A percentile compares a stretch with the other conserved stretches of the same genome.
Conservation (phyloP, 2,888 invertebrate species). For the Bimastos eiseni region DNA sequence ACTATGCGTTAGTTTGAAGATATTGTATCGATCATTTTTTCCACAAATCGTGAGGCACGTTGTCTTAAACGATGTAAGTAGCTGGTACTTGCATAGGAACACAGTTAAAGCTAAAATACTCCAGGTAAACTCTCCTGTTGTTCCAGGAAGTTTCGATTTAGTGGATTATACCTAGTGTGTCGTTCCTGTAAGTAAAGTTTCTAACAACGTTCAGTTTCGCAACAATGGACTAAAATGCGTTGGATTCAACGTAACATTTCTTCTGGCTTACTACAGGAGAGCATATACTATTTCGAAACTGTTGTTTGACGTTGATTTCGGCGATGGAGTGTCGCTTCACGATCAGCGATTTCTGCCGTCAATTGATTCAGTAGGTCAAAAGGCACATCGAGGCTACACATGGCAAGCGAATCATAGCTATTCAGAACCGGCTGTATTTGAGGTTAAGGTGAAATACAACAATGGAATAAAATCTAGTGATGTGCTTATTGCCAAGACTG, state of each 20-base stretch:
- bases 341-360: not conserved
- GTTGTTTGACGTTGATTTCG: not conserved
- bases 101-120: not conserved
- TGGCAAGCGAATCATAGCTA: not conserved
- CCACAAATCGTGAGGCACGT: not conserved
- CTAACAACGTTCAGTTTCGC: slow-evolving; percentile 13
- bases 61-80: not conserved
- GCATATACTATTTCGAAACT: not conserved
- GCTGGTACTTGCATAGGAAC: not conserved
- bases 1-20: not conserved
- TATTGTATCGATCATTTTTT: not conserved
- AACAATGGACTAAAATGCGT: not conserved
- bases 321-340: not conserved
- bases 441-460: not conserved
- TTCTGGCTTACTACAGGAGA: not conserved
- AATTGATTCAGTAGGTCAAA: not conserved
- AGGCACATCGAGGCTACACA: not conserved
- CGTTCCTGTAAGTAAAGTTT: not conserved
- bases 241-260: not conserved
- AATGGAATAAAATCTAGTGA: not conserved
- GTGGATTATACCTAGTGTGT: not conserved
- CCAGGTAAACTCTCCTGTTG: not conserved
- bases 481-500: not conserved
- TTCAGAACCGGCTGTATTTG: not conserved
- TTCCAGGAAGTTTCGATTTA: slow-evolving; percentile 4